Evolutionary conservation across 2,113 vertebrate species (phyloP), one percentile per base, ranked within the genome.

Genomic region (Ifrita kowaldi): DNA sequence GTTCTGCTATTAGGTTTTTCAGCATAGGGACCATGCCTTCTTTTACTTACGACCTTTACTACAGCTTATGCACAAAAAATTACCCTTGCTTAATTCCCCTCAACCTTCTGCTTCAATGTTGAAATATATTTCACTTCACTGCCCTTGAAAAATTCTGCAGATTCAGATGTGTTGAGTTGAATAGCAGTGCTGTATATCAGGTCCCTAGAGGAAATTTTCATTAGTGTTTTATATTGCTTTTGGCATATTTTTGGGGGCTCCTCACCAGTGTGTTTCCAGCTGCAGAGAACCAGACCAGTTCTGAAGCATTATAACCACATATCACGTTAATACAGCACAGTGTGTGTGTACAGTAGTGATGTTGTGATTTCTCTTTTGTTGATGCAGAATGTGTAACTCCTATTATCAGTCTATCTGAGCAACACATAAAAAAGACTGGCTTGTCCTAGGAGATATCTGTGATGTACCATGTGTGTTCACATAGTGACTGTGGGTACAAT

Each of bases 391-490:
- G 83, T 73, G 14, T 64, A 57, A 59, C 52, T 93, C 26, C 42
- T 57, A 0, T 26, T 69, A n/a, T 1, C 46, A 21, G 6, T 64
- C 75, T 81, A 16, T 81, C 24, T 16, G 26, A 57, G n/a, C 47
- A 84, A 8, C 30, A 19, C 5, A 0, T 75, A 7, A 53, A 50
- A 56, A 84, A 32, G 52, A 16, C 26, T 52, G 73, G 24, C 37
- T 60, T 53, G 27, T 74, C 59, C 68, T 74, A 9, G 50, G 55
- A 95, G 55, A 16, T 24, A 9, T 3, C 32, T 44, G 41, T 84
- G 35, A 47, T 0, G 0, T 63, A 33, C 28, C 3, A 52, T 14
- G 2, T 27, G 26, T 44, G 3, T 22, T 46, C 39, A 7, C 0
- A 1, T 35, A 6, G 37, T 74, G 53, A 18, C 35, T n/a, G 32